These are phyloP conservation scores for Halcyon chelicuti DNA, from an alignment of 2,797 vertebrate species.

Conservation along the genomic window DNA sequence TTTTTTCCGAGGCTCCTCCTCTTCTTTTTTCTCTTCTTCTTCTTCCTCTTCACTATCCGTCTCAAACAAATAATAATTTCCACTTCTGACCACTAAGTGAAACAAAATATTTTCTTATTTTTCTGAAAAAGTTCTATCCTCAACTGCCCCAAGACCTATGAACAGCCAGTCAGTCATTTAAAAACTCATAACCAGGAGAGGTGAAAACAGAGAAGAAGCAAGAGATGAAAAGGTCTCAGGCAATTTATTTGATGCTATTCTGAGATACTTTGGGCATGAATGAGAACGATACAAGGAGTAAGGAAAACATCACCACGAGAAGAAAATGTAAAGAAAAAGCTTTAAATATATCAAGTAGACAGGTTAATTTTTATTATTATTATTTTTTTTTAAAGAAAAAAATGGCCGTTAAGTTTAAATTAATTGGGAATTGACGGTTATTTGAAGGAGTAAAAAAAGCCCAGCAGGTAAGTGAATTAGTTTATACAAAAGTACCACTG, in stretches of 20 bases:
- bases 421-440: neutral
- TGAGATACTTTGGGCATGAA: constrained; percentile 22
- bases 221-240: constrained; percentile 31
- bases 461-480: constrained; percentile 30
- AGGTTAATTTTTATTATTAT: neutral
- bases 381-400: neutral
- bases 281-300: neutral
- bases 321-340: constrained; percentile 32
- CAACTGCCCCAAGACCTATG: constrained; percentile 46
- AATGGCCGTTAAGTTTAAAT: neutral
- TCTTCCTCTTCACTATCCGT: constrained; percentile 99
- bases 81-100: constrained; percentile 97
- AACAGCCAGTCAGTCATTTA: constrained; percentile 8
- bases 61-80: constrained; percentile 99
- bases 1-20: constrained; percentile 89
- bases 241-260: neutral
- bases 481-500: constrained; percentile 32
- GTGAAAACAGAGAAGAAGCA: constrained; percentile 43
- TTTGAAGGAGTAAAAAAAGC: constrained; percentile 23
- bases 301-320: neutral
- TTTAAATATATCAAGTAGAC: neutral
- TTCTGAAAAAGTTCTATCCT: constrained; percentile 44
- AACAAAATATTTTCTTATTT: constrained; percentile 83
- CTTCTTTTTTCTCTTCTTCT: constrained; percentile 92
- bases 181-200: constrained; percentile 26